Conservation (phyloP, 2,888 invertebrate species). For the Rhabditoides inermis region DNA sequence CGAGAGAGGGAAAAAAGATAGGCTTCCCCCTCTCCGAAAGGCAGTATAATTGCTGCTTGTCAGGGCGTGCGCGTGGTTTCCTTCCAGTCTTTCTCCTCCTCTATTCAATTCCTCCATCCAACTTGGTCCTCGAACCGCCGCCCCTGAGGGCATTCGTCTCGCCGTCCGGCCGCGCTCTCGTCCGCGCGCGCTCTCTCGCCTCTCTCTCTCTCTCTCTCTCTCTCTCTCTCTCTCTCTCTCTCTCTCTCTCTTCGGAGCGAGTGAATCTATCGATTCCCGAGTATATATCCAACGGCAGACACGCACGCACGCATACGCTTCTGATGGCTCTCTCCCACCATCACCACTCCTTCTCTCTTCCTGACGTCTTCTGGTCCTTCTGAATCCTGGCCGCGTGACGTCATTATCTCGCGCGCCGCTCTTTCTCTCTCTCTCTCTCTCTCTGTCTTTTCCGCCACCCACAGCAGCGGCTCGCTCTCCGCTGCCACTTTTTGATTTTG, state of each 20-base stretch:
- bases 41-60: neutral
- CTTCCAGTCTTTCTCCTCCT: too few species aligned
- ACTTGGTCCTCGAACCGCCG: neutral
- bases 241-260: constrained; percentile 2
- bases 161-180: constrained; percentile 1
- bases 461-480: constrained; percentile 1
- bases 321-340: neutral
- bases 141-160: neutral
- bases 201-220: constrained; percentile 3
- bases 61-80: too few species aligned
- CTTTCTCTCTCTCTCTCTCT: neutral
- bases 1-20: neutral
- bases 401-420: neutral
- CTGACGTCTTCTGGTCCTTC: neutral
- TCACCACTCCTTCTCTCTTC: neutral
- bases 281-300: too few species aligned
- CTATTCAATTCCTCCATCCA: neutral
- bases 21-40: neutral
- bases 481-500: neutral
- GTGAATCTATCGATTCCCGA: too few species aligned
- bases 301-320: neutral
- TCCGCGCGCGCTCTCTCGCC: neutral
- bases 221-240: constrained; percentile 3
- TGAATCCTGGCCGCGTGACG: neutral
- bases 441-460: neutral